These are phyloP conservation scores for Florisuga fusca DNA, from an alignment of 2,797 vertebrate species.

Conservation along the genomic window DNA sequence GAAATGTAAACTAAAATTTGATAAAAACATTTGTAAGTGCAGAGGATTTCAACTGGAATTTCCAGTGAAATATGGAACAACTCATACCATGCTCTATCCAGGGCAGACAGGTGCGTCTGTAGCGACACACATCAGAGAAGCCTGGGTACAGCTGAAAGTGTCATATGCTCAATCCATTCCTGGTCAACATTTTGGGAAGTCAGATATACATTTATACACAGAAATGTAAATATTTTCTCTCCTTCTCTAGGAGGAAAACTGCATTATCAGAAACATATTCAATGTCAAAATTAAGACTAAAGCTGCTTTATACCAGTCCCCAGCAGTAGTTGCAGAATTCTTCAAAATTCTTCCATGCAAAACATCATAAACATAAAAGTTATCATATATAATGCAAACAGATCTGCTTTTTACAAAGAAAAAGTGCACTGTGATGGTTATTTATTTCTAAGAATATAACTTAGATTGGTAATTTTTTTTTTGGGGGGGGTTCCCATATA, in stretches of 20 bases:
- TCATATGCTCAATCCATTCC: constrained; percentile 84
- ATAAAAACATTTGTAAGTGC: constrained; percentile 89
- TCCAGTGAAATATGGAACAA: constrained; percentile 82
- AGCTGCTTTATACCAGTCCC: constrained; percentile 73
- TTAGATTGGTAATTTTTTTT: constrained; percentile 60
- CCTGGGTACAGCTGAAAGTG: constrained; percentile 85
- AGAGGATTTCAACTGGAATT: constrained; percentile 83
- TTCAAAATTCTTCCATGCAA: constrained; percentile 87
- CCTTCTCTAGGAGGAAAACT: constrained; percentile 81
- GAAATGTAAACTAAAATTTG: constrained; percentile 87
- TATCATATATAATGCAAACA: constrained; percentile 78
- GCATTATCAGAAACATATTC: constrained; percentile 81
- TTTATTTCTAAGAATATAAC: constrained; percentile 50
- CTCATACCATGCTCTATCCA: constrained; percentile 81
- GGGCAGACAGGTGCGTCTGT: constrained; percentile 76
- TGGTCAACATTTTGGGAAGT: constrained; percentile 85
- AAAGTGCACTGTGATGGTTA: constrained; percentile 68
- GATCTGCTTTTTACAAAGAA: constrained; percentile 79
- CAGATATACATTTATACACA: constrained; percentile 87
- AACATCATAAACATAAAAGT: constrained; percentile 86
- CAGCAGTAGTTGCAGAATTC: constrained; percentile 81
- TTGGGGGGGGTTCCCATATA: neutral
- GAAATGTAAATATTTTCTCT: constrained; percentile 78
- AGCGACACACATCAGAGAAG: constrained; percentile 77
- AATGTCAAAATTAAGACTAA: constrained; percentile 82